Conservation (phyloP, 1,140 invertebrate species). For the Zaprionus lachaisei region DNA sequence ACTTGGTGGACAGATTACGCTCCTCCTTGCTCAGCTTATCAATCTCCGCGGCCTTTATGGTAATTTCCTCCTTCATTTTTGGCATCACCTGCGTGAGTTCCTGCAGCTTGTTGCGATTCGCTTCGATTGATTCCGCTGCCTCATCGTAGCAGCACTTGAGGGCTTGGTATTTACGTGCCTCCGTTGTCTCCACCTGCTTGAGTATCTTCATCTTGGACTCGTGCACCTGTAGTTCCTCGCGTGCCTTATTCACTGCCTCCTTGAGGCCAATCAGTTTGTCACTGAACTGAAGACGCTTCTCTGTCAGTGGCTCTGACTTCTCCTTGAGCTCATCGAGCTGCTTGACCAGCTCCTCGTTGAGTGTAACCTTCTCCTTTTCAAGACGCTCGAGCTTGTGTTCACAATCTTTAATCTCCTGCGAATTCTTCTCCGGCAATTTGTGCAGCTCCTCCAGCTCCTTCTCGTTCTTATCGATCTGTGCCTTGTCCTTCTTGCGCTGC, state of each 20-base stretch:
- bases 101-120: slow-evolving; percentile 86
- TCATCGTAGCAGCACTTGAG: slow-evolving; percentile 85
- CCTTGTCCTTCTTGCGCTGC: slow-evolving; percentile 89
- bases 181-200: slow-evolving; percentile 90
- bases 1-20: slow-evolving; percentile 47
- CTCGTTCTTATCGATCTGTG: slow-evolving; percentile 87
- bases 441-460: slow-evolving; percentile 87
- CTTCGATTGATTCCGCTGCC: slow-evolving; percentile 84
- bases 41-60: slow-evolving; percentile 55
- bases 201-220: slow-evolving; percentile 94
- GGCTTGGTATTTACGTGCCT: slow-evolving; percentile 90
- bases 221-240: slow-evolving; percentile 90
- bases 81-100: slow-evolving; percentile 88
- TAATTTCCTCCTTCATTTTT: slow-evolving; percentile 59
- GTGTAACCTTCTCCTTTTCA: slow-evolving; percentile 85
- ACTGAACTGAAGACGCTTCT: slow-evolving; percentile 87
- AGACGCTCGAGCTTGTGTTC: slow-evolving; percentile 86
- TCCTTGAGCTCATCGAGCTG: slow-evolving; percentile 86
- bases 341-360: slow-evolving; percentile 87
- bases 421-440: slow-evolving; percentile 89
- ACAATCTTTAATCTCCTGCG: slow-evolving; percentile 90
- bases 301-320: slow-evolving; percentile 87
- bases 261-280: slow-evolving; percentile 64
- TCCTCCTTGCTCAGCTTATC: slow-evolving; percentile 69
- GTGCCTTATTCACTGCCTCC: slow-evolving; percentile 76